Conservation (phyloP, 2,113 vertebrate species). For the Pelmatolapia mariae region DNA sequence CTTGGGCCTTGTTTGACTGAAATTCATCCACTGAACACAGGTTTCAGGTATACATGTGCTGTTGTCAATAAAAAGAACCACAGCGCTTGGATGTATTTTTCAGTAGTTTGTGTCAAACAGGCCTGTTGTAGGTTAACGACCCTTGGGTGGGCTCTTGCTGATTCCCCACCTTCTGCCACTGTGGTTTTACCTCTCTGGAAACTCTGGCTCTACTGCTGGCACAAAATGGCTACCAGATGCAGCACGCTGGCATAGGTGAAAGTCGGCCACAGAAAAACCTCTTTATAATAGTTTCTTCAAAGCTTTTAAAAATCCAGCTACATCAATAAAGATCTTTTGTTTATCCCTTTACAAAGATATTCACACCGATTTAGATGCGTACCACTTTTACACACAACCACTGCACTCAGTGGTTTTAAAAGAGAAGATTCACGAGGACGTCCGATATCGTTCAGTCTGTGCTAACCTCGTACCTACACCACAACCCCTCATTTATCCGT, state of each 20-base stretch:
- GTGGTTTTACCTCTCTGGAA: slow-evolving; percentile 68
- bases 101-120: slow-evolving; percentile 39
- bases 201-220: slow-evolving; percentile 58
- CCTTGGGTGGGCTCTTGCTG: slow-evolving; percentile 64
- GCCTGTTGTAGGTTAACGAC: slow-evolving; percentile 45
- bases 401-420: not conserved
- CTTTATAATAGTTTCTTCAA: not conserved
- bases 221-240: slow-evolving; percentile 61
- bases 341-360: not conserved
- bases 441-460: not conserved
- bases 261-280: slow-evolving; percentile 6
- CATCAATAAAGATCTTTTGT: not conserved
- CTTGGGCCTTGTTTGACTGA: slow-evolving; percentile 5
- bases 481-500: not conserved
- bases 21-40: not conserved
- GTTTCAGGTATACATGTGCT: not conserved
- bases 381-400: not conserved
- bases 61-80: not conserved
- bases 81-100: slow-evolving; percentile 20
- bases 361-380: not conserved
- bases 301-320: not conserved
- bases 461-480: slow-evolving; percentile 16
- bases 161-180: slow-evolving; percentile 59
- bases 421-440: not conserved
- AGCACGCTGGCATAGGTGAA: slow-evolving; percentile 20